Evolutionary conservation across 2,797 vertebrate species (phyloP), one percentile per base, ranked within the genome.

Genomic region (Ambastaia sidthimunki): DNA sequence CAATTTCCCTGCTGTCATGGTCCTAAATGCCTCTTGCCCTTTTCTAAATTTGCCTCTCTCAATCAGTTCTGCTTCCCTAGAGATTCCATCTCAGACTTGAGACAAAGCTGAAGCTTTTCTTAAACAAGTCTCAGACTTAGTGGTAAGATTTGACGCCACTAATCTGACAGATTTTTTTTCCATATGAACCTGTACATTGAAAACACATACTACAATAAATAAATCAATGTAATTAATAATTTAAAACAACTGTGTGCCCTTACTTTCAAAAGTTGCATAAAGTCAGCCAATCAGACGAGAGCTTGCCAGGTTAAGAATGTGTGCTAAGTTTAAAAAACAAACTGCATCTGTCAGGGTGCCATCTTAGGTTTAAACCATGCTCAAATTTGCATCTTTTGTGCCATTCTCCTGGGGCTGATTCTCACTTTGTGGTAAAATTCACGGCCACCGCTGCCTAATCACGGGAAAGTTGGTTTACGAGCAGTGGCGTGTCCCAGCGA

Each of bases 401-500:
- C 7, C 19, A 6, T 50, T 7, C 72, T 63, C 18, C 62, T 13
- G 18, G 34, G 34, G 41, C 52, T 60, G 57, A 52, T 13, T 68
- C 10, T n/a, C 15, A n/a, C 31, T 12, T 41, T 12, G 28, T 50
- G 55, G 47, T 70, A 65, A 19, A 37, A 63, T 71, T 62, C 7
- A 23, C 11, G 3, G 21, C 13, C 52, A 48, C n/a, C 47, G 3
- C 16, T 63, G 68, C 19, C 57, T 89, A 89, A 87, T 92, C 76
- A 87, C 80, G 62, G 87, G 75, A 62, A 87, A 79, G 86, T 86
- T 87, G 34, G 28, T 88, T 89, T 89, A 84, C 80, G 81, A 83
- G 84, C 78, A 70, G 78, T 85, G 71, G 81, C 68, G 21, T 85
- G 70, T 83, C 82, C 82, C 44, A 37, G 77, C 81, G 85, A 89